phyloP scores from a whole-genome alignment of 2,797 vertebrate genomes.

The Carduelis carduelis region DNA sequence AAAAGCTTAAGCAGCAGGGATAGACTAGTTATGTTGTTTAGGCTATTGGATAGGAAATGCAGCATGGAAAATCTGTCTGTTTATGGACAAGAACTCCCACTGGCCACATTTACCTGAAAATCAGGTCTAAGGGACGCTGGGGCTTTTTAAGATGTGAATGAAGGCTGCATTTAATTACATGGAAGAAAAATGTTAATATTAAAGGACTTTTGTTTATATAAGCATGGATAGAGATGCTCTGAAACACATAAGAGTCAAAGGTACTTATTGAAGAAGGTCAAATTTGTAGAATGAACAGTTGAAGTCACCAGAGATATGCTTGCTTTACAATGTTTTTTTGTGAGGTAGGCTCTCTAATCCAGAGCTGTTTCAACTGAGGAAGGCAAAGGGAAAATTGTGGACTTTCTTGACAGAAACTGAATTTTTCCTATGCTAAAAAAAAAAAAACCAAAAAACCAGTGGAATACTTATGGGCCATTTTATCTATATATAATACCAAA shows the following conservation, averaged over 20 bases:
- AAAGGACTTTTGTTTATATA: background rate
- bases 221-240: background rate
- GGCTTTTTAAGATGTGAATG: background rate
- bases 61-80: background rate
- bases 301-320: background rate
- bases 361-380: background rate
- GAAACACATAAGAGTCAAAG: background rate
- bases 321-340: background rate
- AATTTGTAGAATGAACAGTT: background rate
- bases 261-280: background rate
- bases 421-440: background rate
- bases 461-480: background rate
- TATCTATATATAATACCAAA: background rate
- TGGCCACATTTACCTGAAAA: background rate
- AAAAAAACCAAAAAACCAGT: background rate
- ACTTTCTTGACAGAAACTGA: background rate
- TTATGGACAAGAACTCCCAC: background rate
- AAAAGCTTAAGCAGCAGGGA: background rate
- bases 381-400: background rate
- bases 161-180: background rate
- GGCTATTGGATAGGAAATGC: background rate
- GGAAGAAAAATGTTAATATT: background rate
- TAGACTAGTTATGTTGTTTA: background rate
- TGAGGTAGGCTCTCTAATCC: background rate
- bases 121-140: background rate